Base-by-base conservation (phyloP, 2,797 vertebrate species). In the Ficedula albicollis region DNA sequence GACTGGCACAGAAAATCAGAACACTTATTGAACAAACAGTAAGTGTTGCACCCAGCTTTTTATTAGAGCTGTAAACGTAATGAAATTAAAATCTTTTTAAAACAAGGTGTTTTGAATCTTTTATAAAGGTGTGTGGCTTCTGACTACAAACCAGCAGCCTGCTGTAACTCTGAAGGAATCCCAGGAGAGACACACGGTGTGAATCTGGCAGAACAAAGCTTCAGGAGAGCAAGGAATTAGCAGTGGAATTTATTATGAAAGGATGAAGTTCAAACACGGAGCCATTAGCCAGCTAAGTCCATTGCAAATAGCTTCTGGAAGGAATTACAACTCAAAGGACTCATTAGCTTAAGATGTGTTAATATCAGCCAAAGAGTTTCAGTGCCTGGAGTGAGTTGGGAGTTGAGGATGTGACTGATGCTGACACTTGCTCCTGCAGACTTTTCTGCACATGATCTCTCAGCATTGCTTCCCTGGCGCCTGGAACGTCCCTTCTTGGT, bases 241-340 rank as follows among this genome's bases (percentile, higher is more conserved):
- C 91, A 38, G 30, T 30, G 32, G 62, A 51, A 84, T 83, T 91
- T 75, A 72, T 89, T 68, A 81, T 2, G 54, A 54, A 76, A 55
- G 22, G 58, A 69, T 39, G 73, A 69, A 72, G 48, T 79, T 94
- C 80, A 84, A 82, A 91, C 63, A 43, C 5, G 29, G 14, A 48
- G n/a, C 56, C 36, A 63, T 73, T 58, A 95, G 55, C 48, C 67
- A 92, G 9, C 51, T 90, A 90, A 88, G 59, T 39, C 83, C 59
- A 43, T 7, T 49, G 77, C 60, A 94, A 93, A 96, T 5, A 60
- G 81, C 68, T 86, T 56, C 93, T 89, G 95, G 69, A 88, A 78
- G 70, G 43, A 78, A 60, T 41, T 67, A 49, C 67, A 74, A 58
- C 67, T 83, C 75, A 79, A 87, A 92, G 74, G 78, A 54, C 55